Percentiles rank a stretch among this genome's conserved stretches.
Evolutionary conservation across 2,113 vertebrate genomes (phyloP).

Genomic region (Paraplagusia blochii): DNA sequence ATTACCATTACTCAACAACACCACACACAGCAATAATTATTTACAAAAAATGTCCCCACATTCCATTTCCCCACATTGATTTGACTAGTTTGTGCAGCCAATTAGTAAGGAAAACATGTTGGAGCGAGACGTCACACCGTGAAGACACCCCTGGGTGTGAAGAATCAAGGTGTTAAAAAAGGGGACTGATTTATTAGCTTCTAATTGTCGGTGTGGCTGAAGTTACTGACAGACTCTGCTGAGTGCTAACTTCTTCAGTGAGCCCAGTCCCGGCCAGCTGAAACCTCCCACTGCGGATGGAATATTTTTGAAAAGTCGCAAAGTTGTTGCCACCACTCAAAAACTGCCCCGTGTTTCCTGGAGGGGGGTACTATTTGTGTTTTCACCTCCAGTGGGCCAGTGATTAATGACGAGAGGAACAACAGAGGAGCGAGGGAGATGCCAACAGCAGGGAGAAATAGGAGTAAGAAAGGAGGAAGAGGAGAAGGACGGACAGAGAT

Average conservation of each 20-base stretch:
- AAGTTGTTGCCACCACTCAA: slow-evolving; percentile 73
- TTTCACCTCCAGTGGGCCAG: slow-evolving; percentile 65
- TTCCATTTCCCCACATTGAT: neutral
- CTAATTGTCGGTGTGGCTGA: slow-evolving; percentile 76
- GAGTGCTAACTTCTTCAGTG: slow-evolving; percentile 80
- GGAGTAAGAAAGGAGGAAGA: slow-evolving; percentile 21
- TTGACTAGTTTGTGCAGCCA: slow-evolving; percentile 11
- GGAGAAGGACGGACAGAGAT: slow-evolving; percentile 28
- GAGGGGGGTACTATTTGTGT: slow-evolving; percentile 57
- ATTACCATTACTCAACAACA: too few relatives aligned
- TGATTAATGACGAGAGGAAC: slow-evolving; percentile 72
- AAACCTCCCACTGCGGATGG: slow-evolving; percentile 48
- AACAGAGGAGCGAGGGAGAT: slow-evolving; percentile 1
- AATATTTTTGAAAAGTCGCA: slow-evolving; percentile 76
- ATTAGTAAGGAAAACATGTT: slow-evolving; percentile 38
- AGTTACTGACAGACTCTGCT: slow-evolving; percentile 75
- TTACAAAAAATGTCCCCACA: too few relatives aligned
- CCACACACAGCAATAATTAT: too few relatives aligned
- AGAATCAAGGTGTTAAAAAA: slow-evolving; percentile 74
- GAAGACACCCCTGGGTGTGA: slow-evolving; percentile 26
- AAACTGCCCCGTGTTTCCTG: slow-evolving; percentile 66
- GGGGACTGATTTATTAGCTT: slow-evolving; percentile 75
- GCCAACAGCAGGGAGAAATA: slow-evolving; percentile 32
- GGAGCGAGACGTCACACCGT: slow-evolving; percentile 41
- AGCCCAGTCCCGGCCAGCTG: slow-evolving; percentile 61